Evolutionary conservation across 2,888 invertebrate genomes (phyloP).

Genomic region (Harmothoe impar): DNA sequence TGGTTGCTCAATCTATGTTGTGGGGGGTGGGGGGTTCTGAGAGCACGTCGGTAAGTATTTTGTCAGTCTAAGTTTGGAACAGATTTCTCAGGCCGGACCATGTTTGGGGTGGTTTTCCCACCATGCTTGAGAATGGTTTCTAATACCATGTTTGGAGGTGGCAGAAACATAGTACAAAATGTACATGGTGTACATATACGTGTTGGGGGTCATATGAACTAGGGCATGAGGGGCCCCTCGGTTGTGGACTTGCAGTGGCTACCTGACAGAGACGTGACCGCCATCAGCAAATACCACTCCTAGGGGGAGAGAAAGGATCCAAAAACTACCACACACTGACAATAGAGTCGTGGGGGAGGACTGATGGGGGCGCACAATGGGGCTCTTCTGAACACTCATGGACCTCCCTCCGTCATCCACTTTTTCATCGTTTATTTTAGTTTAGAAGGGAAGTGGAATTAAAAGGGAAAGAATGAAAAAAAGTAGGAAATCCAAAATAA

Average conservation of each 20-base stretch:
- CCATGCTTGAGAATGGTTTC: too few relatives aligned
- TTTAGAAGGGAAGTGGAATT: too few relatives aligned
- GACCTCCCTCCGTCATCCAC: not conserved
- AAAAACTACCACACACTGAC: not conserved
- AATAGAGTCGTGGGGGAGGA: not conserved
- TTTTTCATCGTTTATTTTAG: too few relatives aligned
- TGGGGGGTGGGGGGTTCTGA: too few relatives aligned
- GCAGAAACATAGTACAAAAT: not conserved
- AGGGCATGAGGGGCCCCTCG: not conserved
- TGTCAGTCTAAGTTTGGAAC: too few relatives aligned
- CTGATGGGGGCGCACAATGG: constrained; percentile 7
- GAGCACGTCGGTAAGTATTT: too few relatives aligned
- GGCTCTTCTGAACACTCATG: constrained; percentile 29
- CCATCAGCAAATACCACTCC: constrained; percentile 9
- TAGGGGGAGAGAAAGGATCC: not conserved
- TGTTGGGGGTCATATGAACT: not conserved
- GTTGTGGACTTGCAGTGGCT: not conserved
- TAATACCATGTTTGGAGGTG: too few relatives aligned
- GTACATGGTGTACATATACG: not conserved
- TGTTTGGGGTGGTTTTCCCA: too few relatives aligned
- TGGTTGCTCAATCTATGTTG: too few relatives aligned
- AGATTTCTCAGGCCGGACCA: too few relatives aligned
- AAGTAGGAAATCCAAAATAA: too few relatives aligned
- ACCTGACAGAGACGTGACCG: constrained; percentile 26
- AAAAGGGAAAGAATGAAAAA: too few relatives aligned